Percentiles rank a stretch among this genome's conserved stretches.
These are phyloP conservation scores for Brevimyrus niger DNA, from an alignment of 2,113 vertebrate species.

Conservation along the genomic window DNA sequence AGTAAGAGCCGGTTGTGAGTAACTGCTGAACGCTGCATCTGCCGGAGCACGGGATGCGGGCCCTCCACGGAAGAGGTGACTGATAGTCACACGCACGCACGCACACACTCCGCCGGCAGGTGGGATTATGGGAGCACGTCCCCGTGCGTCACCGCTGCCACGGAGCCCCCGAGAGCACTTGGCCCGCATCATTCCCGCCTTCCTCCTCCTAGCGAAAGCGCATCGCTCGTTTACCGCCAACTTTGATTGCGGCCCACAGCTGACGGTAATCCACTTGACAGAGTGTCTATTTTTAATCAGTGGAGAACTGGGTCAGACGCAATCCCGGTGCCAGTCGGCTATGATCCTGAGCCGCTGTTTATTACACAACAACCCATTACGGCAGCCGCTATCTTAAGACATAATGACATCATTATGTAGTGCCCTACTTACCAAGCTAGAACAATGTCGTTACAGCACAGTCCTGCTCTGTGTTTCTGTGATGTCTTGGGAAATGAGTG, in stretches of 20 bases:
- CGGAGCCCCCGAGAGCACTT: not conserved
- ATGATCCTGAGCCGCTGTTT: not conserved
- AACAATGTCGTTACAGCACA: not conserved
- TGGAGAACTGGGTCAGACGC: slow-evolving; percentile 8
- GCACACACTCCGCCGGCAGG: not conserved
- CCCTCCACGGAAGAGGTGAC: not conserved
- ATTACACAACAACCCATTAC: not conserved
- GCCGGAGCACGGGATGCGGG: not conserved
- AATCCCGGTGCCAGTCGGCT: not conserved
- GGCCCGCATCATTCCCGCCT: not conserved
- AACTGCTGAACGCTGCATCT: not conserved
- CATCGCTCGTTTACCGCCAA: not conserved
- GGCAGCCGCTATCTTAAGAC: not conserved
- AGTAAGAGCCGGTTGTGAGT: not conserved
- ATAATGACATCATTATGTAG: not conserved
- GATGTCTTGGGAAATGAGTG: not conserved
- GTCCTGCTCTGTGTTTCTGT: not conserved
- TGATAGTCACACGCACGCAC: not conserved
- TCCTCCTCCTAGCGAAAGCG: not conserved
- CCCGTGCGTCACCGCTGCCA: not conserved
- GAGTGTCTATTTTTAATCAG: slow-evolving; percentile 15
- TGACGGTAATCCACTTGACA: slow-evolving; percentile 5
- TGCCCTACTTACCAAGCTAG: not conserved
- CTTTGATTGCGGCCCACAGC: not conserved
- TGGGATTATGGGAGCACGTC: not conserved